phyloP scores from a whole-genome alignment of 1,140 invertebrate species.

The Bombus confusus region DNA sequence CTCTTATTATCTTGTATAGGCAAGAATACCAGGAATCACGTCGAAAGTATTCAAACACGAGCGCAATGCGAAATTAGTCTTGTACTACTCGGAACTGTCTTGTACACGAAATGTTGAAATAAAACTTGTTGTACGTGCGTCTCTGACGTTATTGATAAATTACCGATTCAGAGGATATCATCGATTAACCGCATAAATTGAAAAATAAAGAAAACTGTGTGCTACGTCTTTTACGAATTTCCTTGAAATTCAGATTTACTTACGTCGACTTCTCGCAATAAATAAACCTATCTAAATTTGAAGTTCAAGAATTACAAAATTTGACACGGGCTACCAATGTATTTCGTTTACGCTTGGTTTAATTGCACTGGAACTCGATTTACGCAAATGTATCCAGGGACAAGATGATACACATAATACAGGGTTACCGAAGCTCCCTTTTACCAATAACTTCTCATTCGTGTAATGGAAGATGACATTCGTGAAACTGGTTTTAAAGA shows the following conservation, averaged over 20 bases:
- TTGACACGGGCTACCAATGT: too few species aligned
- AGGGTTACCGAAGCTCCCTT: background rate
- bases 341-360: too few species aligned
- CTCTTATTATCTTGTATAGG: background rate
- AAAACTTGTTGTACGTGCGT: background rate
- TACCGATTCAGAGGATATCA: too few species aligned
- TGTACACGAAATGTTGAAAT: slow-evolving; percentile 8
- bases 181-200: too few species aligned
- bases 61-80: background rate
- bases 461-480: background rate
- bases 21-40: background rate
- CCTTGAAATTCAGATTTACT: background rate
- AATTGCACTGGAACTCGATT: background rate
- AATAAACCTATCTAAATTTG: too few species aligned
- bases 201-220: too few species aligned
- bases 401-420: background rate
- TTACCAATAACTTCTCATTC: slow-evolving; percentile 22
- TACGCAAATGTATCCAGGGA: background rate
- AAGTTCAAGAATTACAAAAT: too few species aligned
- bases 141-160: too few species aligned
- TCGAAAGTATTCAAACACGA: background rate
- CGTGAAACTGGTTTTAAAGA: background rate
- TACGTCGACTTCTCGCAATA: too few species aligned
- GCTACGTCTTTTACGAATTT: background rate
- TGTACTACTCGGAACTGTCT: background rate